Base-by-base conservation (phyloP, 53 echinoderm and acorn worm genomes). In the Arbacia lixula region DNA sequence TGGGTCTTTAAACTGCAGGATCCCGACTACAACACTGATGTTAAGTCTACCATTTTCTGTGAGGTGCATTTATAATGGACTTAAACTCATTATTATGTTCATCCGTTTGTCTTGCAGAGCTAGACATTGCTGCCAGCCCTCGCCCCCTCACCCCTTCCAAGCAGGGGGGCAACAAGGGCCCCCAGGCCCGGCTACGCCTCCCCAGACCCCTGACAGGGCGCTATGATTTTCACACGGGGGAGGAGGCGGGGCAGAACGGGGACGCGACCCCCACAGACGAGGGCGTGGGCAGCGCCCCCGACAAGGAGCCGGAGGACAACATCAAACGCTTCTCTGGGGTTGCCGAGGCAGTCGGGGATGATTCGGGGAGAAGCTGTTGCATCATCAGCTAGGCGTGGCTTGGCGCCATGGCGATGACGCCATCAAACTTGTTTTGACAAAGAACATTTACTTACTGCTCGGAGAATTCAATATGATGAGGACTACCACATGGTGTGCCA, bases 361-460 rank as follows among this genome's bases (percentile, higher is more conserved):
- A 77, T 2, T 36, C 36, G 32, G 21, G 28, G 11, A 41, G 58
- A 22, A 77, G 37, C 32, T 77, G 78, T 17, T 77, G 78, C 25
- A 60, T 77, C 29, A 77, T 77, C 78, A 77, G 78, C 55, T 77
- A 77, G 78, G 37, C 5, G 6, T 46, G 6, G n/a, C n/a, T n/a
- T n/a, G n/a, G n/a, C n/a, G 36, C 28, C 9, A 38, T 1, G 8
- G 14, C 14, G 49, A 46, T 46, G 8, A 66, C 0, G 19, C 21
- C 24, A 36, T 66, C n/a, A n/a, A n/a, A n/a, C n/a, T n/a, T n/a
- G n/a, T n/a, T n/a, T n/a, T n/a, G n/a, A n/a, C n/a, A n/a, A n/a
- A n/a, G n/a, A n/a, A n/a, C n/a, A n/a, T n/a, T n/a, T n/a, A n/a
- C n/a, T n/a, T n/a, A n/a, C n/a, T n/a, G n/a, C n/a, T n/a, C n/a